Evolutionary conservation across 2,113 vertebrate species (phyloP).

Genomic region (Nettapus auritus): DNA sequence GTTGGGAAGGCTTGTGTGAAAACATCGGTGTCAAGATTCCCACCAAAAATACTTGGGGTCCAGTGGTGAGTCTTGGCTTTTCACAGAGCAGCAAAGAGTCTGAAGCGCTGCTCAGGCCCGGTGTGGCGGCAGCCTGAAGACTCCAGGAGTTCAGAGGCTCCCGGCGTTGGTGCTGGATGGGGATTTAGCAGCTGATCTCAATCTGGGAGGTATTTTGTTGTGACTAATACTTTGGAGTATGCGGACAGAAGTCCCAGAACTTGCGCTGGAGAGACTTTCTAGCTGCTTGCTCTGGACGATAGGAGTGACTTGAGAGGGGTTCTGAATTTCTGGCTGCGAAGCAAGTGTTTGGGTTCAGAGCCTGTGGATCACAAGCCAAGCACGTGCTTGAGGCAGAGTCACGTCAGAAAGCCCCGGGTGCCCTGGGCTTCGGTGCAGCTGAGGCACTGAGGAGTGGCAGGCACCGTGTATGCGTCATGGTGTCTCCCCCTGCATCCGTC

Average conservation of each 20-base stretch:
- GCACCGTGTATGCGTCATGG: not conserved
- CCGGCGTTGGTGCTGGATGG: not conserved
- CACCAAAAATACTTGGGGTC: accelerated
- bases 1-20: not conserved
- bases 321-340: not conserved
- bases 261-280: not conserved
- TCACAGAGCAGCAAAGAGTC: not conserved
- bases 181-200: constrained; percentile 38
- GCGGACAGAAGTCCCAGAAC: not conserved
- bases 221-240: constrained; percentile 1
- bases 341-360: not conserved
- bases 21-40: not conserved
- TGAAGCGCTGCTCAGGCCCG: not conserved
- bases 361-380: not conserved
- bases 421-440: not conserved
- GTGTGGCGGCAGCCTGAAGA: not conserved
- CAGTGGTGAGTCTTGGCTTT: accelerated
- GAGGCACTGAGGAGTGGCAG: not conserved
- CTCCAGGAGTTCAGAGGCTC: not conserved
- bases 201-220: not conserved
- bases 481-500: not conserved
- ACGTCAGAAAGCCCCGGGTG: not conserved
- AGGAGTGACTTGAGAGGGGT: not conserved
- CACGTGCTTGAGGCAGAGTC: not conserved
- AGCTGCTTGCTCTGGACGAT: not conserved